phyloP scores from a whole-genome alignment of 2,113 vertebrate species.

The Psilopsiagon aymara region DNA sequence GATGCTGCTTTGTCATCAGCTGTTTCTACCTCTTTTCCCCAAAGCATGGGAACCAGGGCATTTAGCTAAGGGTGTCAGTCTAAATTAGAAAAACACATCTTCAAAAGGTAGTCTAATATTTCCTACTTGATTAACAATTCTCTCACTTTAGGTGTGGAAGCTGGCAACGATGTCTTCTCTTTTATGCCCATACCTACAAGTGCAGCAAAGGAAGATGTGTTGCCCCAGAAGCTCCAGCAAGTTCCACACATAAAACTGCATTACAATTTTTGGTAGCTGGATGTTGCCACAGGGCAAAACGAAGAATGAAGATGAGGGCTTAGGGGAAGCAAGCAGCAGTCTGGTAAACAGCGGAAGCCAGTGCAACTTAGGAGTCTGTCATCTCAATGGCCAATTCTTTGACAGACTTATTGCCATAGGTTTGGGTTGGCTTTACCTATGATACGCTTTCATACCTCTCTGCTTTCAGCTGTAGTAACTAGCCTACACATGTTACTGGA shows the following conservation, averaged over 20 bases:
- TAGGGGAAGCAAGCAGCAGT: background rate
- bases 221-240: background rate
- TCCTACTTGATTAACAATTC: background rate
- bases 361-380: background rate
- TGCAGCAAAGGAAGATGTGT: background rate
- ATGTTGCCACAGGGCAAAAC: background rate
- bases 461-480: slow-evolving; percentile 1
- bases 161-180: background rate
- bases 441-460: background rate
- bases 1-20: background rate
- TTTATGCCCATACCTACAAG: background rate
- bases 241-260: background rate
- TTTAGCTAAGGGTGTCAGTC: background rate
- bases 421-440: background rate
- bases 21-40: background rate
- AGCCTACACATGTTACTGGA: slow-evolving; percentile 40
- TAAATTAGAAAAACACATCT: background rate
- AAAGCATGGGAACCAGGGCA: background rate
- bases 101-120: background rate
- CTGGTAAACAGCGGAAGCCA: background rate
- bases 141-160: background rate
- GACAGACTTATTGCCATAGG: background rate
- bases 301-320: background rate
- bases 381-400: background rate
- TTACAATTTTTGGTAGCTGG: background rate